Evolutionary conservation across 2,797 vertebrate species (phyloP).

Genomic region (Sebastes cheni): DNA sequence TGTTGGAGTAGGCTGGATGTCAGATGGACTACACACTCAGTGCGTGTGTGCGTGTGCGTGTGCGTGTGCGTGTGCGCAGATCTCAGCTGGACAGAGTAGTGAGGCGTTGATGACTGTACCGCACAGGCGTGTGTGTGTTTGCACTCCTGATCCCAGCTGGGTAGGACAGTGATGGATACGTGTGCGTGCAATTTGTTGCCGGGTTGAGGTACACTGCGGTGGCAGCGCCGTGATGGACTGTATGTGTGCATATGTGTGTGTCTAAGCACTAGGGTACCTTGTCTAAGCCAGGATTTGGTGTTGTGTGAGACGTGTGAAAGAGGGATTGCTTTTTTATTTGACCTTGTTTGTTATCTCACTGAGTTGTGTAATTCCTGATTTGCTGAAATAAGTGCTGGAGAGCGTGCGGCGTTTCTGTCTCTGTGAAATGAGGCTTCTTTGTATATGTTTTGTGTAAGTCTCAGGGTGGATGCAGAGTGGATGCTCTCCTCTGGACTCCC

Average conservation of each 20-base stretch:
- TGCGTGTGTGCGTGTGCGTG: background rate
- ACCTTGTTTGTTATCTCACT: conserved; percentile 60
- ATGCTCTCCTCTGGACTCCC: conserved; percentile 26
- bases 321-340: conserved; percentile 54
- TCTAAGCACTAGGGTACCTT: conserved; percentile 36
- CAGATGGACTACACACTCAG: conserved; percentile 36
- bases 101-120: conserved; percentile 50
- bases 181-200: conserved; percentile 61
- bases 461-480: conserved; percentile 4
- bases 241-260: conserved; percentile 16
- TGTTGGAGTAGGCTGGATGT: conserved; percentile 61
- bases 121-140: conserved; percentile 19
- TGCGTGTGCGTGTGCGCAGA: conserved; percentile 7
- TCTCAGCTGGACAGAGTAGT: conserved; percentile 63
- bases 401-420: background rate
- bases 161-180: conserved; percentile 71
- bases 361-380: conserved; percentile 64
- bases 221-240: conserved; percentile 44
- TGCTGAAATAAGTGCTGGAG: conserved; percentile 33
- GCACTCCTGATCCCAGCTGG: conserved; percentile 54
- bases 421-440: conserved; percentile 1
- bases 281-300: conserved; percentile 50
- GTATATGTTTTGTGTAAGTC: conserved; percentile 8
- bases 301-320: conserved; percentile 33
- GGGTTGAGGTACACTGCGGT: conserved; percentile 57